Base-by-base conservation (phyloP, 2,797 vertebrate species). In the Sebastes steindachneri region DNA sequence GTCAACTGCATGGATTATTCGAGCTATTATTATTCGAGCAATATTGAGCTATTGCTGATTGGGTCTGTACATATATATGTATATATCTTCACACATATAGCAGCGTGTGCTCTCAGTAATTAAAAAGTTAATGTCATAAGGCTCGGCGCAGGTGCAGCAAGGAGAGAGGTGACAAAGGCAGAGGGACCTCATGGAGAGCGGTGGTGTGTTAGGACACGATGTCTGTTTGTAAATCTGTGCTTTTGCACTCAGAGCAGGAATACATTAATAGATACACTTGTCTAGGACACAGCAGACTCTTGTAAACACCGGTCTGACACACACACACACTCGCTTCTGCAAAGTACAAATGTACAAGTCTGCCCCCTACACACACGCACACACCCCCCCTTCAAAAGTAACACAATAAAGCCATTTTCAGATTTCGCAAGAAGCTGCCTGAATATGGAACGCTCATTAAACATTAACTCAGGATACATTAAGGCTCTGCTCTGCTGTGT, bases 251-350 rank as follows among this genome's bases (percentile, higher is more conserved):
- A 55, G 86, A 90, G 77, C 91, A 91, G 83, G 93, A 93, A 92
- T 89, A 94, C 92, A 93, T 95, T 92, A 96, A 95, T 95, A 86
- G 90, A 82, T 92, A 93, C 95, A 93, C 94, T 95, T 94, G 94
- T 94, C 93, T 92, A 79, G 85, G 89, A 86, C 85, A 74, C 64
- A 31, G 59, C 87, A 65, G 68, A 89, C 85, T 89, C 90, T 82
- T 96, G 95, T 96, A 95, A 95, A 96, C 93, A 95, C 87, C 17
- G 69, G 69, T 86, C 79, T 82, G 67, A 91, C 88, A 92, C 81
- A 85, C 54, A 62, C 59, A 60, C 37, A 29, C 67, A 26, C 41
- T 59, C 19, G 9, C 75, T 70, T 70, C 77, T 53, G 58, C 82
- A 72, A 72, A 86, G 86, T 82, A 80, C 90, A 91, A 81, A 88